Conservation (phyloP, 1,140 invertebrate species). For the Panagrolaimus sp. region DNA sequence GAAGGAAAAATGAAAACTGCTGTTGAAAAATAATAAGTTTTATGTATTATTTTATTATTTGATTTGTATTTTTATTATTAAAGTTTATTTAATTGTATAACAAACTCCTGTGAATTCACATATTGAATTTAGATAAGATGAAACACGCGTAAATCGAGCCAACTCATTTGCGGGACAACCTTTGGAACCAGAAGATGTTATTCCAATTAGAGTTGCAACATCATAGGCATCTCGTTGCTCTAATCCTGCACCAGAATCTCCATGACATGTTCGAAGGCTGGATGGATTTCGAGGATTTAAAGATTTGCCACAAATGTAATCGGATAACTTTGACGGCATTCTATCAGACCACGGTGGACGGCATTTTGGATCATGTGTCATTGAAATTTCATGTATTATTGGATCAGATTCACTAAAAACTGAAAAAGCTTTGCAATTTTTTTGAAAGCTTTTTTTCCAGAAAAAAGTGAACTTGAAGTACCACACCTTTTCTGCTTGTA, state of each 20-base stretch:
- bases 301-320: constrained; percentile 42
- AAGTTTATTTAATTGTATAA: constrained; percentile 19
- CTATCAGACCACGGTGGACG: constrained; percentile 29
- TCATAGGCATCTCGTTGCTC: constrained; percentile 29
- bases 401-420: constrained; percentile 25
- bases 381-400: constrained; percentile 40
- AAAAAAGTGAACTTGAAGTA: neutral
- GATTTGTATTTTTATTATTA: too few species aligned
- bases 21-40: too few species aligned
- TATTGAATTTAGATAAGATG: constrained; percentile 24
- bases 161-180: constrained; percentile 43
- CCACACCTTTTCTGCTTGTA: constrained; percentile 15
- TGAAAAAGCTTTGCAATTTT: constrained; percentile 12
- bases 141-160: constrained; percentile 31
- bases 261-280: constrained; percentile 41
- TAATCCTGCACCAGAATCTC: constrained; percentile 38
- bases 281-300: constrained; percentile 30
- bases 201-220: constrained; percentile 27
- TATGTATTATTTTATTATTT: too few species aligned
- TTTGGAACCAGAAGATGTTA: constrained; percentile 41
- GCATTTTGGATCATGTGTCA: constrained; percentile 33
- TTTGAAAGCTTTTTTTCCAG: too few species aligned
- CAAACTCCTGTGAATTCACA: constrained; percentile 29
- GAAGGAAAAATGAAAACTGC: too few species aligned
- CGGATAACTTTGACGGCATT: constrained; percentile 29